A percentile compares a stretch with the other conserved stretches of the same genome.
These are phyloP conservation scores for Dryobotodes eremita DNA, from an alignment of 2,888 invertebrate species.

Conservation along the genomic window DNA sequence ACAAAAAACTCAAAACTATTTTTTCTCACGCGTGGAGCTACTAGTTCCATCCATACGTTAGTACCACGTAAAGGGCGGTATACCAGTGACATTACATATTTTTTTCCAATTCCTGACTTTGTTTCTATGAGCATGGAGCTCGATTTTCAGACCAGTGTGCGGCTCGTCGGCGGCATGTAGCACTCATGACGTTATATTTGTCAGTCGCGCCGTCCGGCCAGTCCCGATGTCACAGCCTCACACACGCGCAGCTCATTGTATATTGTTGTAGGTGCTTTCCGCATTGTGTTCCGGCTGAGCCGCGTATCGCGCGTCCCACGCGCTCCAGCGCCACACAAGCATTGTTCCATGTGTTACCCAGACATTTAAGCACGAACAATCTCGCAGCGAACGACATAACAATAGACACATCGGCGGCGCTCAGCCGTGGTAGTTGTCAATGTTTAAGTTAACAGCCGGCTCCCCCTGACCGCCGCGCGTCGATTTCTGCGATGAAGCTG, in stretches of 20 bases:
- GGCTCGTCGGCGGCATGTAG: constrained; percentile 16
- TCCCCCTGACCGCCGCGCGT: not conserved
- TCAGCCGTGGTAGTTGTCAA: not conserved
- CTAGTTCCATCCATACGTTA: no score
- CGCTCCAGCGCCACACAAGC: not conserved
- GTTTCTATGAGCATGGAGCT: no score
- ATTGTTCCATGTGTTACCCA: not conserved
- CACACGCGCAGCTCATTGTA: not conserved
- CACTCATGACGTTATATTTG: constrained; percentile 20
- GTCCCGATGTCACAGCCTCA: not conserved
- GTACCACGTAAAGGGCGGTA: no score
- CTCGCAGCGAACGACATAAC: not conserved
- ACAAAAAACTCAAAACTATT: no score
- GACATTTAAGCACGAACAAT: not conserved
- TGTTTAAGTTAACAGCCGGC: not conserved
- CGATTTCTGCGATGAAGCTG: not conserved
- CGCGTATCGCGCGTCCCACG: not conserved
- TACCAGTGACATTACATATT: no score
- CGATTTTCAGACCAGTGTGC: no score
- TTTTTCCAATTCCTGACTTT: no score
- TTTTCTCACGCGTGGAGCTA: no score
- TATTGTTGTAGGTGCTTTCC: not conserved
- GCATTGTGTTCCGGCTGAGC: constrained; percentile 5
- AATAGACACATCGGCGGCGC: not conserved
- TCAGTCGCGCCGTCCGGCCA: not conserved